Percentiles rank a stretch among this genome's conserved stretches.
These are phyloP conservation scores for Apotomis turbidana DNA, from an alignment of 2,888 invertebrate genomes.

Conservation along the genomic window DNA sequence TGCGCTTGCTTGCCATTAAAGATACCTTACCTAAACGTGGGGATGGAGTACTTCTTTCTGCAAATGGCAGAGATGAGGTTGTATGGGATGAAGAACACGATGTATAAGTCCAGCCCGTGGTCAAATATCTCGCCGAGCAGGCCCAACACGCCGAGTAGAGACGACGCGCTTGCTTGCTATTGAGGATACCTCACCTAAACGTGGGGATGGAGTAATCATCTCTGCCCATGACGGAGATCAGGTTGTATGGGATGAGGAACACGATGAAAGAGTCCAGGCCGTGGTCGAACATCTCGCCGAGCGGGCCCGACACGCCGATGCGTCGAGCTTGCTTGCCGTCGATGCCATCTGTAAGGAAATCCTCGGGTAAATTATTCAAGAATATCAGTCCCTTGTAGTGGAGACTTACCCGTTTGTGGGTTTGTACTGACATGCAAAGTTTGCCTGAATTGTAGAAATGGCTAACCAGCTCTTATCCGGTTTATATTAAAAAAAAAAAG, in stretches of 20 bases:
- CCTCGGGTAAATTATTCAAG: too few species aligned
- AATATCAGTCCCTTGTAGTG: too few species aligned
- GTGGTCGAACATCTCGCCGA: conserved; percentile 99
- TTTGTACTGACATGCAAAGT: too few species aligned
- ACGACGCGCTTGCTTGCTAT: conserved; percentile 93
- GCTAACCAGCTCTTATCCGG: too few species aligned
- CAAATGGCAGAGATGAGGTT: conserved; percentile 96
- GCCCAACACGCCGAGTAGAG: conserved; percentile 95
- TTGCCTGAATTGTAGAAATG: too few species aligned
- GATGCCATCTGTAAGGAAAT: conserved; percentile 89
- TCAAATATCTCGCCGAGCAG: conserved; percentile 99
- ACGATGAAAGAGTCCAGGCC: conserved; percentile 98
- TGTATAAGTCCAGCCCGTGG: conserved; percentile 98
- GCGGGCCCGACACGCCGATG: conserved; percentile 95
- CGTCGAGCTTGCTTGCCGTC: conserved; percentile 99
- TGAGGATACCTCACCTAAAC: conserved; percentile 83
- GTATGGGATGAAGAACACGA: conserved; percentile 95
- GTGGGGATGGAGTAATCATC: conserved; percentile 85
- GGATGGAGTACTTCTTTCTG: conserved; percentile 82
- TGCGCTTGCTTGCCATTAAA: conserved; percentile 98
- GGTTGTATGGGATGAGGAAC: conserved; percentile 94
- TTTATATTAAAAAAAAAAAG: too few species aligned
- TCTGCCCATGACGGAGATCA: conserved; percentile 95
- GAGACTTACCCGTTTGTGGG: too few species aligned
- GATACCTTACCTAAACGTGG: conserved; percentile 57